phyloP scores from a whole-genome alignment of 1,140 invertebrate species.

The Antheraea pernyi region DNA sequence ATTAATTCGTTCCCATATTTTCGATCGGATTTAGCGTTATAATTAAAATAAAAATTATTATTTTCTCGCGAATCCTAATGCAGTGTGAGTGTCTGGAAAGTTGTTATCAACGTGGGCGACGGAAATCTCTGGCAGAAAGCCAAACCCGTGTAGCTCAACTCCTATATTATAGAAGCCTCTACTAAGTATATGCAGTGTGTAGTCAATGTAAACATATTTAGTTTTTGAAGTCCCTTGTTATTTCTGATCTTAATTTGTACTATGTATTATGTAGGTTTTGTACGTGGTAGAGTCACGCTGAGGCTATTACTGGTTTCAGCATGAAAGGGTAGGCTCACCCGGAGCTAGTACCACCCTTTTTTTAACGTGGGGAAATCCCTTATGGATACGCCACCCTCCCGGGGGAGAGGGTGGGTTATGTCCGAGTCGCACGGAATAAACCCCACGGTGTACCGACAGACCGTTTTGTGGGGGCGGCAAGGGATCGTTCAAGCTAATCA shows the following conservation, averaged over 20 bases:
- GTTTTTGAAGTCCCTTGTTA: background rate
- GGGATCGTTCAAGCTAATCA: too few species aligned
- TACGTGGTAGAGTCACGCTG: too few species aligned
- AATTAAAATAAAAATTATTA: background rate
- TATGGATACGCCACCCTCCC: too few species aligned
- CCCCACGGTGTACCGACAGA: too few species aligned
- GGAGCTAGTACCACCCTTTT: too few species aligned
- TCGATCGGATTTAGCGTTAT: background rate
- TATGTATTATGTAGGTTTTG: too few species aligned
- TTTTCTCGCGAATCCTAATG: background rate
- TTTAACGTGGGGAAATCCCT: too few species aligned
- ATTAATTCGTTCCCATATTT: background rate
- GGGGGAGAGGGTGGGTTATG: too few species aligned
- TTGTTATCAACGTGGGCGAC: constrained; percentile 20
- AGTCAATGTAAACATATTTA: background rate
- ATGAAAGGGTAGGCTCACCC: too few species aligned
- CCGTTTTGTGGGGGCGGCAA: too few species aligned
- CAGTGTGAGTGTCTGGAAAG: background rate
- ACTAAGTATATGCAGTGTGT: background rate
- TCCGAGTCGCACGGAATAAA: too few species aligned
- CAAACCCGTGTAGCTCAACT: constrained; percentile 16
- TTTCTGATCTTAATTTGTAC: constrained; percentile 5
- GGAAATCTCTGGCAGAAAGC: constrained; percentile 18
- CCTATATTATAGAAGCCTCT: background rate
- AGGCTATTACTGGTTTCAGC: too few species aligned